These are phyloP conservation scores for Xylota segnis DNA, from an alignment of 2,888 invertebrate species.

Conservation along the genomic window DNA sequence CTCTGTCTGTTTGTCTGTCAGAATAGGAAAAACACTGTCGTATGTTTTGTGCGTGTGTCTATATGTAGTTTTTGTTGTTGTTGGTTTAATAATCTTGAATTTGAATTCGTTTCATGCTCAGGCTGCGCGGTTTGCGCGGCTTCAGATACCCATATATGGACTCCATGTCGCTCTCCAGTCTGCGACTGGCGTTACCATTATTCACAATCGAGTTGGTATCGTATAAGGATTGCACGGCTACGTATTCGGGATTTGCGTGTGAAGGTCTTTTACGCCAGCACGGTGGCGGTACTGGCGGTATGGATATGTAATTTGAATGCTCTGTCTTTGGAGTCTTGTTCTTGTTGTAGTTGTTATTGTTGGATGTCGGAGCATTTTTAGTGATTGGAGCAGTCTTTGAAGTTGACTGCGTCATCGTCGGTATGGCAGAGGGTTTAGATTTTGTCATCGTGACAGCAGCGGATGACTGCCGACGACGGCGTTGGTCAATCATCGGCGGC, in stretches of 20 bases:
- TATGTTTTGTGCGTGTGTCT: slow-evolving; percentile 39
- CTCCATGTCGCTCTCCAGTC: slow-evolving; percentile 84
- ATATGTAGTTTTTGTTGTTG: slow-evolving; percentile 30
- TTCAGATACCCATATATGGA: slow-evolving; percentile 84
- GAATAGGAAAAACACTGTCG: slow-evolving; percentile 41
- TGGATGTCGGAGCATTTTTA: slow-evolving; percentile 70
- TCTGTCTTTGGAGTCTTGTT: slow-evolving; percentile 39
- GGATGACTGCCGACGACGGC: slow-evolving; percentile 59
- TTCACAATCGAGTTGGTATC: slow-evolving; percentile 72
- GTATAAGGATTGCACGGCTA: slow-evolving; percentile 69
- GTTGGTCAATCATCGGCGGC: slow-evolving; percentile 67
- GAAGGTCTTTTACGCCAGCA: slow-evolving; percentile 79
- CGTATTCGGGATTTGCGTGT: slow-evolving; percentile 69
- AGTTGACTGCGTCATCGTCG: slow-evolving; percentile 58
- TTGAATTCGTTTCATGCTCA: slow-evolving; percentile 83
- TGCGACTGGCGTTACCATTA: slow-evolving; percentile 70
- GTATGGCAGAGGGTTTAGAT: slow-evolving; percentile 66
- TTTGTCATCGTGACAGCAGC: slow-evolving; percentile 49
- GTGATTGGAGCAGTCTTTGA: slow-evolving; percentile 51
- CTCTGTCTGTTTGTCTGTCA: slow-evolving; percentile 62
- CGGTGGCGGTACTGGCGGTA: slow-evolving; percentile 80
- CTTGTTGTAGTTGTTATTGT: slow-evolving; percentile 60
- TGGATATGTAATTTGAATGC: slow-evolving; percentile 66
- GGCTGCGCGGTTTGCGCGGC: slow-evolving; percentile 83
- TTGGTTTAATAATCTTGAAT: slow-evolving; percentile 82